phyloP scores from a whole-genome alignment of 1,140 invertebrate genomes.

The Bombus confusus region DNA sequence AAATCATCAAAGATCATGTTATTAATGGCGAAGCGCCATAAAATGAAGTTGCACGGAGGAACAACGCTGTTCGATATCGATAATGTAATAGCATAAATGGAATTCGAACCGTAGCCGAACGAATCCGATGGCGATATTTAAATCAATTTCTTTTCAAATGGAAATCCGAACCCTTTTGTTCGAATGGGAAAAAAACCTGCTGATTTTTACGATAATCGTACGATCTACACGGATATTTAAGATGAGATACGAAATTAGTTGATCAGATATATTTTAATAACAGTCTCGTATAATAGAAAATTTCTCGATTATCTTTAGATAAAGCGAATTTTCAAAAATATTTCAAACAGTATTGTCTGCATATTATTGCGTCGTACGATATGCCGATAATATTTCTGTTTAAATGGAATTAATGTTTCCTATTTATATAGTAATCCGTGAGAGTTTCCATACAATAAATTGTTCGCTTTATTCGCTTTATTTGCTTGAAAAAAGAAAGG shows the following conservation, averaged over 20 bases:
- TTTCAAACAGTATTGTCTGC: neutral
- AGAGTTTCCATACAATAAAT: neutral
- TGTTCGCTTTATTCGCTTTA: neutral
- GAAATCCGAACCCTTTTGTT: neutral
- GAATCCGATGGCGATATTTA: neutral
- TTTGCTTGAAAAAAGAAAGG: too few species aligned
- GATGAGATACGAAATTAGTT: neutral
- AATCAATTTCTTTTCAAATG: neutral
- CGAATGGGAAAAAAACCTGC: neutral
- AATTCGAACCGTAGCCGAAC: neutral
- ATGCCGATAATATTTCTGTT: neutral
- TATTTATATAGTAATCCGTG: neutral
- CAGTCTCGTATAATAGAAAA: neutral
- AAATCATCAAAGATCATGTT: conserved; percentile 29
- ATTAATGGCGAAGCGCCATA: neutral
- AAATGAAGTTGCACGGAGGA: neutral
- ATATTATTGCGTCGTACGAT: neutral
- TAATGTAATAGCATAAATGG: conserved; percentile 16
- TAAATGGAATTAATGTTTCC: neutral
- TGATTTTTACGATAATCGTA: neutral
- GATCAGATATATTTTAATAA: too few species aligned
- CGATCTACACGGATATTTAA: neutral
- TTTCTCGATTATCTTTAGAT: neutral
- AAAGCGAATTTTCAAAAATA: neutral
- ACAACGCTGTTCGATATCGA: neutral